Evolutionary conservation across 2,797 vertebrate genomes (phyloP).

Genomic region (Picus viridis): DNA sequence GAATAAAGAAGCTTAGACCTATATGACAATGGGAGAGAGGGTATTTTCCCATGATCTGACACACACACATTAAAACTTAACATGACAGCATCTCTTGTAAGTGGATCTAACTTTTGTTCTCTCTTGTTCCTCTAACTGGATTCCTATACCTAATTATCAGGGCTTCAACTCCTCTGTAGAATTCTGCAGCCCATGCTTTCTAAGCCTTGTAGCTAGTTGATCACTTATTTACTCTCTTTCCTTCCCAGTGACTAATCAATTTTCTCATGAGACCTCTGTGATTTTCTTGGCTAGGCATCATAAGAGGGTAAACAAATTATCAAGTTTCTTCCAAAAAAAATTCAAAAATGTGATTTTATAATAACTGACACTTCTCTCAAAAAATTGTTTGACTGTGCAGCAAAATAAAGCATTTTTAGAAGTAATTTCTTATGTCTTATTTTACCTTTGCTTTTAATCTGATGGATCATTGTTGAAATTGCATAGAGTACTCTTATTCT

Average conservation of each 20-base stretch:
- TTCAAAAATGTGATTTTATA: neutral
- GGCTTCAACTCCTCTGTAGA: neutral
- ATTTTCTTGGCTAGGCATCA: neutral
- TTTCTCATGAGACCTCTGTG: neutral
- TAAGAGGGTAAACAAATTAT: neutral
- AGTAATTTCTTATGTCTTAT: neutral
- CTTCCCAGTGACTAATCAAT: neutral
- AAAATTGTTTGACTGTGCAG: neutral
- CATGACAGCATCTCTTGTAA: neutral
- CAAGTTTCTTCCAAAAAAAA: neutral
- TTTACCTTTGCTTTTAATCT: neutral
- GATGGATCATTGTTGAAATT: neutral
- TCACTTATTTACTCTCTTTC: neutral
- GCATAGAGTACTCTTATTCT: neutral
- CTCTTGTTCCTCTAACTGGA: neutral
- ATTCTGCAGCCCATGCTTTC: neutral
- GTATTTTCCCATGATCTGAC: neutral
- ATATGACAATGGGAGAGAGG: neutral
- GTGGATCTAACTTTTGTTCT: neutral
- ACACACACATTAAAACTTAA: neutral
- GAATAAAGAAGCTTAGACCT: constrained; percentile 7
- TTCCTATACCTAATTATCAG: neutral
- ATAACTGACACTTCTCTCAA: neutral
- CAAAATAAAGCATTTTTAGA: neutral
- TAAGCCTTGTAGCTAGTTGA: neutral